Evolutionary conservation across 1,140 invertebrate genomes (phyloP), one percentile per base, ranked within the genome.

Genomic region (Papilio polytes): DNA sequence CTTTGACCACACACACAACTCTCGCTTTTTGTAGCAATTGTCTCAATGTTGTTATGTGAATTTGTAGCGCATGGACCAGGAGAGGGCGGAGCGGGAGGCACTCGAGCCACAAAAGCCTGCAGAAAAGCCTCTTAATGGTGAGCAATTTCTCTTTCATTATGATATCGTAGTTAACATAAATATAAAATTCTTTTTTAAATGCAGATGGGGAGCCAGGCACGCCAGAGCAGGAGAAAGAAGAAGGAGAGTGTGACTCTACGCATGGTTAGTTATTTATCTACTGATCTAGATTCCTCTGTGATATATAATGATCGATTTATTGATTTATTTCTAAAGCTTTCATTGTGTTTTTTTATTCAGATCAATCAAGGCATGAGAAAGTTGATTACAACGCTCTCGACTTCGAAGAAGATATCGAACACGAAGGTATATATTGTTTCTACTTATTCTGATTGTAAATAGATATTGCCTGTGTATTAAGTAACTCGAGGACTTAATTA

Each of bases 371-470:
- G 13, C 88, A 89, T 63, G 91, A 92, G 44, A 90, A 85, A 70
- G 86, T 94, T 1, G 93, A 94, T 70, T 94, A 94, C 83, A 94
- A 94, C 74, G 92, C 93, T 0, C 78, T 94, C 81, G 93, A 94
- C 78, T 94, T 94, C 48, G 93, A 94, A 77, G 93, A 92, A 53
- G 93, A 94, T n/a, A 81, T 92, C 1, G 93, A 94, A 36, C 90
- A 91, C 26, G 90, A 91, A 3, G 90, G 91, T 91, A 81, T 74
- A 81, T 80, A 70, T 79, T n/a, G 66, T 46, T 31, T 36, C 3
- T 48, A n/a, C 13, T 10, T 74, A 15, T 13, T 48, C 1, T 48
- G 36, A 41, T 41, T 3, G 4, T 36, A 36, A 6, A 36, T 36
- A 36, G 31, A 36, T 36, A 36, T 36, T 36, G 31, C 4, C 31